These are phyloP conservation scores for Rhagonycha fulva DNA, from an alignment of 2,888 invertebrate genomes.

Conservation along the genomic window DNA sequence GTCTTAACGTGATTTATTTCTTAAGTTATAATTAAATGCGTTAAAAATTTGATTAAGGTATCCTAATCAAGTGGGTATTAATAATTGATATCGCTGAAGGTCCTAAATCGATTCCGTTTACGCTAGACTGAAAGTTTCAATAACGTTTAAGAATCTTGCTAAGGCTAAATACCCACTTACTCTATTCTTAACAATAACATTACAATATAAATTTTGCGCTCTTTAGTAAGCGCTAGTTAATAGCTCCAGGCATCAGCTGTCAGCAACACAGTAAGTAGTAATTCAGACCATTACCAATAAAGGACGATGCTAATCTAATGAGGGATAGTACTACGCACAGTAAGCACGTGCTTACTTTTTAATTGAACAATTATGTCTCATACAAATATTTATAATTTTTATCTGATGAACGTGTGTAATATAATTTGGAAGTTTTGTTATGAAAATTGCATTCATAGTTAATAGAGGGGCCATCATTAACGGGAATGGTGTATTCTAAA, in stretches of 20 bases:
- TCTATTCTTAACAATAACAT: background rate
- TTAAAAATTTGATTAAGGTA: background rate
- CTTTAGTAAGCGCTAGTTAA: background rate
- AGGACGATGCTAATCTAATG: constrained; percentile 8
- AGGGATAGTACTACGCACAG: background rate
- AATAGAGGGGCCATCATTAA: background rate
- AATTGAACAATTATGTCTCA: constrained; percentile 9
- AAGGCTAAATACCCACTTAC: background rate
- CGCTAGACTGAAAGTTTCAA: background rate
- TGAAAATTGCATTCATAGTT: background rate
- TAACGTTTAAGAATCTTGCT: background rate
- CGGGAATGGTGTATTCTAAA: background rate
- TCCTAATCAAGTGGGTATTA: background rate
- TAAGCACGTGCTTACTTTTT: constrained; percentile 13
- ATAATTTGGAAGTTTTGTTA: background rate
- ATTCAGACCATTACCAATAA: background rate
- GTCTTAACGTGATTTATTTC: background rate
- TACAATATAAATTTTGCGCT: background rate
- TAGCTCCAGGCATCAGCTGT: constrained; percentile 14
- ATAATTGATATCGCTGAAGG: background rate
- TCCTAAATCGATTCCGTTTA: too few species aligned
- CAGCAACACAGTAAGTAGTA: constrained; percentile 7
- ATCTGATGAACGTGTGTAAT: background rate
- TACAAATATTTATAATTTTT: constrained; percentile 19
- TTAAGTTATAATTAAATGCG: background rate